Conservation (phyloP, 2,888 invertebrate genomes). For the Leptopterna dolabrata region DNA sequence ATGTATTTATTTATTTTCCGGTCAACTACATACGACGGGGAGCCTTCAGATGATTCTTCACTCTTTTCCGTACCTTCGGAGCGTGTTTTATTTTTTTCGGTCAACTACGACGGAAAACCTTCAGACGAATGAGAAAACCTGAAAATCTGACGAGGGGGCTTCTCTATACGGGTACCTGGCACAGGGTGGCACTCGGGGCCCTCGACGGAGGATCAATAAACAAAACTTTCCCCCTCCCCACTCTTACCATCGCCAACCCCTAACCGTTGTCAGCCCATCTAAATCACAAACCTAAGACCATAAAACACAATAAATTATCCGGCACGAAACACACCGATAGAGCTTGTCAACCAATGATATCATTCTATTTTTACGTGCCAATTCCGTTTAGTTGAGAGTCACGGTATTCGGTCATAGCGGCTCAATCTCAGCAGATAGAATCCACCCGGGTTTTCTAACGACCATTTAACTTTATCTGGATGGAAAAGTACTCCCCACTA, state of each 20-base stretch:
- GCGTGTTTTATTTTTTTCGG: not conserved
- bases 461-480: slow-evolving; percentile 52
- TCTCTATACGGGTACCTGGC: slow-evolving; percentile 31
- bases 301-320: slow-evolving; percentile 59
- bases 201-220: slow-evolving; percentile 46
- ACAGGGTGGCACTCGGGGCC: slow-evolving; percentile 34
- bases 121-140: slow-evolving; percentile 5
- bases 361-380: slow-evolving; percentile 55
- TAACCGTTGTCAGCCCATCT: slow-evolving; percentile 47
- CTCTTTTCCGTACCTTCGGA: too few species aligned
- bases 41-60: not conserved
- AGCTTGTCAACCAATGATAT: slow-evolving; percentile 55
- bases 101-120: slow-evolving; percentile 25
- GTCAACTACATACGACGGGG: slow-evolving; percentile 29
- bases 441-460: slow-evolving; percentile 37
- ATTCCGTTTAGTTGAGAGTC: slow-evolving; percentile 44
- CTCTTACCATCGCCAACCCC: not conserved
- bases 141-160: slow-evolving; percentile 23
- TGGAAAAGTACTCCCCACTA: not conserved
- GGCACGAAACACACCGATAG: slow-evolving; percentile 55
- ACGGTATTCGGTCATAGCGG: slow-evolving; percentile 52
- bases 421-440: slow-evolving; percentile 48
- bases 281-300: slow-evolving; percentile 54
- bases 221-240: slow-evolving; percentile 42
- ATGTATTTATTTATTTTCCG: not conserved